Conservation (phyloP, 1,140 invertebrate species). For the Trichogramma pretiosum region DNA sequence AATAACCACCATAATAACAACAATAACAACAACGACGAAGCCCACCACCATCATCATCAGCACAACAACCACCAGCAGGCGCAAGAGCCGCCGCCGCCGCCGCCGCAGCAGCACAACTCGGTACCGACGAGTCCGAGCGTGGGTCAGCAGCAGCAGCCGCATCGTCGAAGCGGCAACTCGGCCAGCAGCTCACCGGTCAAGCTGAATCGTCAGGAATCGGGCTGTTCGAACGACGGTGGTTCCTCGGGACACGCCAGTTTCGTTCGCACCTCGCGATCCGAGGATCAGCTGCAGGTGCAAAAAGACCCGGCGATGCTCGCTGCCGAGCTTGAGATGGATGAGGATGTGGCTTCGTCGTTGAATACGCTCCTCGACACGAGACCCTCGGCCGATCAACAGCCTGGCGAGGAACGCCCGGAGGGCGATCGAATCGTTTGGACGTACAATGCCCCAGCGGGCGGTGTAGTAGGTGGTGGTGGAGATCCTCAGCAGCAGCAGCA, state of each 20-base stretch:
- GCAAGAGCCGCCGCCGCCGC: too few relatives aligned
- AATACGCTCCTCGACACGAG: conserved; percentile 82
- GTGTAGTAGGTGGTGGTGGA: too few relatives aligned
- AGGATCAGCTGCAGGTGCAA: conserved; percentile 74
- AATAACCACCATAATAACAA: conserved; percentile 41
- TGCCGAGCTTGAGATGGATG: conserved; percentile 83
- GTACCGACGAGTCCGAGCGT: conserved; percentile 73
- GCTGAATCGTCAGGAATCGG: too few relatives aligned
- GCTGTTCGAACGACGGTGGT: conserved; percentile 39
- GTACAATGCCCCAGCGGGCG: conserved; percentile 70
- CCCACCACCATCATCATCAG: conserved; percentile 42
- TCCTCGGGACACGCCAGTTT: too few relatives aligned
- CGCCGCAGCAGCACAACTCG: conserved; percentile 64
- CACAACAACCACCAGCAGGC: conserved; percentile 39
- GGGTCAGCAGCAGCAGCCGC: conserved; percentile 36
- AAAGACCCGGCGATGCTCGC: conserved; percentile 68
- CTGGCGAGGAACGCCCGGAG: too few relatives aligned
- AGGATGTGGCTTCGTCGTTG: conserved; percentile 83
- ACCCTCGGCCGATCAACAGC: too few relatives aligned
- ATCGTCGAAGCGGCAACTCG: neutral
- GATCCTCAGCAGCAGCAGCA: too few relatives aligned
- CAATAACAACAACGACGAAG: conserved; percentile 37
- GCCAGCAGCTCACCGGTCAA: neutral
- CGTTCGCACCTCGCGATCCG: conserved; percentile 72
- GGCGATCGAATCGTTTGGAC: conserved; percentile 76